A percentile compares a stretch with the other conserved stretches of the same genome.
These are phyloP conservation scores for Pseudachorutes palmiensis DNA, from an alignment of 1,140 invertebrate genomes.

Conservation along the genomic window DNA sequence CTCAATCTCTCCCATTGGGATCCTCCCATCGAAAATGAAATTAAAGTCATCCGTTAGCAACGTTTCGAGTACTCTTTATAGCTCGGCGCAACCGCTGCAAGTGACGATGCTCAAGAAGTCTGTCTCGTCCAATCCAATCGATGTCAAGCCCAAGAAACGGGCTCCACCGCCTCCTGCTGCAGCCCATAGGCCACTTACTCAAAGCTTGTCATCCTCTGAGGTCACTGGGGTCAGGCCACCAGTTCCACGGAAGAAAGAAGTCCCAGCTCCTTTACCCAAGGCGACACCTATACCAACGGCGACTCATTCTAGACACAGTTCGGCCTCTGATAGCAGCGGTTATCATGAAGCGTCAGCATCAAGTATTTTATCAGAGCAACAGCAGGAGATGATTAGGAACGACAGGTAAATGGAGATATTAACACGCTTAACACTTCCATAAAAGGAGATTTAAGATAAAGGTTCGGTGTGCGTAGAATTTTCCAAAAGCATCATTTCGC, in stretches of 20 bases:
- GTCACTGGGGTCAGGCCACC: neutral
- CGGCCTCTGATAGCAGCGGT: conserved; percentile 56
- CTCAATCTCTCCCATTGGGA: conserved; percentile 42
- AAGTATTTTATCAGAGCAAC: conserved; percentile 43
- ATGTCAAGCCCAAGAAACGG: conserved; percentile 27
- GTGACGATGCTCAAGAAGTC: conserved; percentile 3
- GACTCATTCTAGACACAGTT: conserved; percentile 64
- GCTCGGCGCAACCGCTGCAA: conserved; percentile 19
- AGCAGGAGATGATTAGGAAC: conserved; percentile 17
- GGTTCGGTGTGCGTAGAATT: too few relatives aligned
- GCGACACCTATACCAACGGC: conserved; percentile 44
- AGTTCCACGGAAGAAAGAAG: neutral
- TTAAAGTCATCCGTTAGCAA: conserved; percentile 28
- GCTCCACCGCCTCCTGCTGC: conserved; percentile 33
- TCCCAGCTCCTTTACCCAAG: conserved; percentile 29
- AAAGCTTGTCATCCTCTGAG: conserved; percentile 17
- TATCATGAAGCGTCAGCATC: conserved; percentile 53
- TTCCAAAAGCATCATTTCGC: too few relatives aligned
- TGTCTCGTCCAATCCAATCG: conserved; percentile 12
- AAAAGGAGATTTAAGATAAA: conserved; percentile 1
- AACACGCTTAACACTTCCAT: neutral
- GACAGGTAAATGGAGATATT: conserved; percentile 24
- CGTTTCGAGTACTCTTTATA: conserved; percentile 29
- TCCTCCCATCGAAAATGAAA: conserved; percentile 31
- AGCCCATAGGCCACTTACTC: conserved; percentile 19